Evolutionary conservation across 2,797 vertebrate species (phyloP).

Genomic region (Enteromius mattozi): DNA sequence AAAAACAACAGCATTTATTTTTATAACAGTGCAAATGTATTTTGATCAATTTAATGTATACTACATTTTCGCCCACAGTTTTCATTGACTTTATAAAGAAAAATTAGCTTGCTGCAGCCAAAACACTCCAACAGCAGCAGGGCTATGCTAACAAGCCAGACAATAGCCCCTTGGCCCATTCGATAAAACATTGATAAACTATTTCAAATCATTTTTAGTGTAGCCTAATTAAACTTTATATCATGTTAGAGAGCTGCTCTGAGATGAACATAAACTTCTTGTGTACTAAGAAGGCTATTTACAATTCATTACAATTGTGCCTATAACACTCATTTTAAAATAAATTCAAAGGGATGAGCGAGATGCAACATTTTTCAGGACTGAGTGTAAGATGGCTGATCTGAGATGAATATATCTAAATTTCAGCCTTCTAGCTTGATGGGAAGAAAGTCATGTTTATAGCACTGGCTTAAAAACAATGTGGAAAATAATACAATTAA

Average conservation of each 20-base stretch:
- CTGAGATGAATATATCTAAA: not conserved
- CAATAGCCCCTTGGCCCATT: not conserved
- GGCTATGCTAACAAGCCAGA: not conserved
- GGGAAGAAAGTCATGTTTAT: not conserved
- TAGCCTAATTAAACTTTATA: not conserved
- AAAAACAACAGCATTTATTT: not conserved
- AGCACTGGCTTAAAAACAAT: constrained; percentile 1
- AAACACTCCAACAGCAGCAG: no score
- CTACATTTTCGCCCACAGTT: not conserved
- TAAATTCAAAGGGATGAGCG: not conserved
- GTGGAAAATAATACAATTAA: constrained; percentile 2
- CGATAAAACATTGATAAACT: not conserved
- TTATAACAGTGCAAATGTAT: not conserved
- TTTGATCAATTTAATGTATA: not conserved
- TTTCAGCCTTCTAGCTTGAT: not conserved
- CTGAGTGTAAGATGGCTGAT: not conserved
- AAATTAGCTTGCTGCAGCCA: not conserved
- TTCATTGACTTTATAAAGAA: not conserved
- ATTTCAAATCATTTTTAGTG: not conserved
- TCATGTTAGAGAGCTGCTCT: not conserved
- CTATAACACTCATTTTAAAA: not conserved
- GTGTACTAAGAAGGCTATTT: not conserved
- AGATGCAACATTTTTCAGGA: not conserved
- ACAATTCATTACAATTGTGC: not conserved
- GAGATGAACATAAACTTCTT: not conserved